These are phyloP conservation scores for Drosophila santomea DNA, from an alignment of 1,140 invertebrate genomes.

Conservation along the genomic window DNA sequence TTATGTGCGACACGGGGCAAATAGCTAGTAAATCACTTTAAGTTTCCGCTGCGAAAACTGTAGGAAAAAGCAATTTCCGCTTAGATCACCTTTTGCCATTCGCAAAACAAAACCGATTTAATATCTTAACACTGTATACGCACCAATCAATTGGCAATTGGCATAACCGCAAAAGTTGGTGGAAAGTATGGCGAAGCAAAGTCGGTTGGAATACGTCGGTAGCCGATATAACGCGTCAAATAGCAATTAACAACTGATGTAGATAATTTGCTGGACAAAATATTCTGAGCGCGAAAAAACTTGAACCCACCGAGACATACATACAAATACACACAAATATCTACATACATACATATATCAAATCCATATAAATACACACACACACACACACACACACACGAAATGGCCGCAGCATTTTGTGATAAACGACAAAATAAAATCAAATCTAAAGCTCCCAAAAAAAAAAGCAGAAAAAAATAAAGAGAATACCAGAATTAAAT, in stretches of 20 bases:
- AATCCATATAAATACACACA: constrained; percentile 24
- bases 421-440: constrained; percentile 81
- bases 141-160: neutral
- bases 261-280: constrained; percentile 82
- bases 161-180: constrained; percentile 1
- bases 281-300: constrained; percentile 75
- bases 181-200: neutral
- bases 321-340: constrained; percentile 26
- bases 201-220: constrained; percentile 63
- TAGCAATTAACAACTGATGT: constrained; percentile 84
- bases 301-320: constrained; percentile 47
- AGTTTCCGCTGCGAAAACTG: neutral
- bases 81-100: neutral
- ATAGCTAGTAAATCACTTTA: neutral
- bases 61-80: neutral
- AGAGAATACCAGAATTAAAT: constrained; percentile 25
- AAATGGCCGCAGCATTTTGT: constrained; percentile 74
- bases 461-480: constrained; percentile 18
- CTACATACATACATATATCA: constrained; percentile 18
- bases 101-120: no score
- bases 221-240: constrained; percentile 84
- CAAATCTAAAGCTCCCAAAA: constrained; percentile 81
- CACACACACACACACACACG: neutral
- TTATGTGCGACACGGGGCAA: neutral
- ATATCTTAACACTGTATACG: neutral